phyloP scores from a whole-genome alignment of 2,888 invertebrate species.

The Tortricodes alternella region DNA sequence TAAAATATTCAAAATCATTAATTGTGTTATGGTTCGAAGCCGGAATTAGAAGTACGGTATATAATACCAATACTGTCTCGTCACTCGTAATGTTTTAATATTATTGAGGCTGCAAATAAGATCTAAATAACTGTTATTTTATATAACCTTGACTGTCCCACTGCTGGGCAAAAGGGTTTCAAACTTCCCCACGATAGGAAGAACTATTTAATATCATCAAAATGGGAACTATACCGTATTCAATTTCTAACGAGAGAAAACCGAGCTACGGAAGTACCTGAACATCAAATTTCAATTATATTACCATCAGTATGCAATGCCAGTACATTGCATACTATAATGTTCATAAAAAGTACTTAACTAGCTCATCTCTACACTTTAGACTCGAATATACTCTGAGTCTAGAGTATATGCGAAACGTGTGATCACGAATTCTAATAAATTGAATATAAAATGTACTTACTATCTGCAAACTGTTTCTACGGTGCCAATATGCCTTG shows the following conservation, averaged over 20 bases:
- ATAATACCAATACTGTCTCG: too few relatives aligned
- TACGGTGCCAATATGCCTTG: background rate
- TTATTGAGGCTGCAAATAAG: too few relatives aligned
- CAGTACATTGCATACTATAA: too few relatives aligned
- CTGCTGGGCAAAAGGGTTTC: too few relatives aligned
- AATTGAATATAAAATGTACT: conserved; percentile 37
- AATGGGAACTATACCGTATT: background rate
- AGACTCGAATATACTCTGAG: too few relatives aligned
- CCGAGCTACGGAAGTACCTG: background rate
- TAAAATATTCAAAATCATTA: too few relatives aligned
- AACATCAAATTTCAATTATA: conserved; percentile 46
- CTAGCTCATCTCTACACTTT: conserved; percentile 45
- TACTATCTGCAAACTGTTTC: background rate
- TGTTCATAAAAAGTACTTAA: conserved; percentile 40
- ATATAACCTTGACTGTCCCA: too few relatives aligned
- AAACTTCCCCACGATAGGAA: too few relatives aligned
- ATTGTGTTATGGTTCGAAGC: too few relatives aligned
- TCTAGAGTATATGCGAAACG: conserved; percentile 42
- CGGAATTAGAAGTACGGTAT: too few relatives aligned
- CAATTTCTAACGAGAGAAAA: conserved; percentile 2
- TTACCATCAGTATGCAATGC: conserved; percentile 45
- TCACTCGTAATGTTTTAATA: too few relatives aligned
- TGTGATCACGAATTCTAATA: conserved; percentile 37
- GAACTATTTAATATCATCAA: background rate
- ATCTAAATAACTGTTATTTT: too few relatives aligned